Percentiles rank a stretch among this genome's conserved stretches.
Evolutionary conservation across 2,113 vertebrate species (phyloP).

Genomic region (Halichoerus grypus): DNA sequence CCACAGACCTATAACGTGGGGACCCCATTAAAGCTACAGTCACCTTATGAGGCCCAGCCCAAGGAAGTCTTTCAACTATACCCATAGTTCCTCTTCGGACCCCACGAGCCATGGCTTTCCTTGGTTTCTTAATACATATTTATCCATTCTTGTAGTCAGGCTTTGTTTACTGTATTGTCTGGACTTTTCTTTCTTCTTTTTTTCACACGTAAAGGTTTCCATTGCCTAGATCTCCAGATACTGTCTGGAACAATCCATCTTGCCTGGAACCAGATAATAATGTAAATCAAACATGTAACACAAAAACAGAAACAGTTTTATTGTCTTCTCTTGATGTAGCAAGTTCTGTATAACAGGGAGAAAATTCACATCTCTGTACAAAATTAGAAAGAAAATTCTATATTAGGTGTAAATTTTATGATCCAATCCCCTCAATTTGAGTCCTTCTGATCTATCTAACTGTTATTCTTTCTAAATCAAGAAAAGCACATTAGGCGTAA

Average conservation of each 20-base stretch:
- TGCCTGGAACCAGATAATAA: conserved; percentile 46
- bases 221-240: conserved; percentile 27
- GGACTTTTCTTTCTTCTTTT: background rate
- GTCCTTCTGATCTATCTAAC: conserved; percentile 57
- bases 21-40: background rate
- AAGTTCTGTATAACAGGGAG: conserved; percentile 19
- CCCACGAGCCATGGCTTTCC: background rate
- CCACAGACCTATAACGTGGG: background rate
- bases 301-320: conserved; percentile 45
- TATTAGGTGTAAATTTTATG: conserved; percentile 43
- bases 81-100: background rate
- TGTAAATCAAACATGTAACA: conserved; percentile 52
- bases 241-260: conserved; percentile 34
- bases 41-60: background rate
- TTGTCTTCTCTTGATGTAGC: conserved; percentile 41
- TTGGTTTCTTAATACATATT: background rate
- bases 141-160: background rate
- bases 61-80: background rate
- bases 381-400: conserved; percentile 51
- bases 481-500: conserved; percentile 56
- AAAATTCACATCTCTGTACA: conserved; percentile 28
- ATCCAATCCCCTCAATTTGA: background rate
- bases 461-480: conserved; percentile 69
- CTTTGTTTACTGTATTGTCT: conserved; percentile 28
- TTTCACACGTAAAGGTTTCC: background rate